Evolutionary conservation across 2,797 vertebrate genomes (phyloP).

Genomic region (Lindbergichthys nudifrons): DNA sequence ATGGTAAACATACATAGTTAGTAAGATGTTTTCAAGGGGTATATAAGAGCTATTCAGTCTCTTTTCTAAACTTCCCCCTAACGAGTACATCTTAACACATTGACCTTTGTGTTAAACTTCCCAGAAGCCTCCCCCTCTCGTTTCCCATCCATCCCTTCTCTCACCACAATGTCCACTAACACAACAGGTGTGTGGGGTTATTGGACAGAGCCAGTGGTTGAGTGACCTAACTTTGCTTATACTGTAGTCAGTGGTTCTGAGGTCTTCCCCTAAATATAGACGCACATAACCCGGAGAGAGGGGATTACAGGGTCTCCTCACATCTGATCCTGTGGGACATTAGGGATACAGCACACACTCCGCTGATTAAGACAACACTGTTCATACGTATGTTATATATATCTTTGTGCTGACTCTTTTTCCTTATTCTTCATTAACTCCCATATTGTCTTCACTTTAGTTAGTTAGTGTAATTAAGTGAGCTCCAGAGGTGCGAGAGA

Average conservation of each 20-base stretch:
- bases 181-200: slow-evolving; percentile 80
- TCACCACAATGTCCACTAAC: slow-evolving; percentile 65
- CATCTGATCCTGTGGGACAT: slow-evolving; percentile 36
- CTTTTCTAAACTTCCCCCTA: background rate
- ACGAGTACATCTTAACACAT: slow-evolving; percentile 4
- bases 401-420: background rate
- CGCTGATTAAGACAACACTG: background rate
- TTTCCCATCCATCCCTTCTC: slow-evolving; percentile 43
- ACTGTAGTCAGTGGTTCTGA: slow-evolving; percentile 58
- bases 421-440: background rate
- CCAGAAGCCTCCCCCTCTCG: background rate
- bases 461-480: background rate
- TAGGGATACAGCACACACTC: slow-evolving; percentile 17
- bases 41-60: background rate
- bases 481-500: background rate
- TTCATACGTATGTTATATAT: background rate
- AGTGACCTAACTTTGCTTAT: slow-evolving; percentile 65
- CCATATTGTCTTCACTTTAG: background rate
- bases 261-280: slow-evolving; percentile 73
- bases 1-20: background rate
- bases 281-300: slow-evolving; percentile 24
- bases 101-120: slow-evolving; percentile 3
- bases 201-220: slow-evolving; percentile 52
- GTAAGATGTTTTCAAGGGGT: background rate
- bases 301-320: slow-evolving; percentile 49